These are phyloP conservation scores for Cremastinae sp. DNA, from an alignment of 2,888 invertebrate species.

Conservation along the genomic window DNA sequence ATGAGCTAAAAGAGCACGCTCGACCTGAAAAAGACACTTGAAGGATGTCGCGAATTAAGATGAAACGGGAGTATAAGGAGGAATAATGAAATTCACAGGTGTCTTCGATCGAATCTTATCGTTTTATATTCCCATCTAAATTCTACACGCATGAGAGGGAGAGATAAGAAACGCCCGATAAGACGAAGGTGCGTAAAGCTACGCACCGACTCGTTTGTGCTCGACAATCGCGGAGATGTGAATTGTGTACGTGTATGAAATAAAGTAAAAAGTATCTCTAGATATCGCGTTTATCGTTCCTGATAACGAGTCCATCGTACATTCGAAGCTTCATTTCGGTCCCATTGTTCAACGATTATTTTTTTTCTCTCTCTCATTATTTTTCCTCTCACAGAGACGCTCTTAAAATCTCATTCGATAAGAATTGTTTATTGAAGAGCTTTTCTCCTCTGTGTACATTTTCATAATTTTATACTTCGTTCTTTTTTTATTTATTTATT, in stretches of 20 bases:
- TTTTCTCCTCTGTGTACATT: too few species aligned
- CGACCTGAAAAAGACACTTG: slow-evolving; percentile 30
- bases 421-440: too few species aligned
- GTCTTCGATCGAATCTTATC: slow-evolving; percentile 16
- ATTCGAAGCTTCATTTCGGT: background rate
- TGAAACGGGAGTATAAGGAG: background rate
- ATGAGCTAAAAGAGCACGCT: background rate
- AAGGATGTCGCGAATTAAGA: background rate
- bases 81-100: slow-evolving; percentile 4
- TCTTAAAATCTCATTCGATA: too few species aligned
- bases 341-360: too few species aligned
- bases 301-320: background rate
- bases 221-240: background rate
- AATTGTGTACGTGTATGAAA: background rate
- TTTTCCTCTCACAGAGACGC: too few species aligned
- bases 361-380: too few species aligned
- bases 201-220: slow-evolving; percentile 8
- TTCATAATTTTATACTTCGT: too few species aligned
- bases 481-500: too few species aligned
- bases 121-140: background rate
- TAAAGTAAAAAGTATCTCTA: background rate
- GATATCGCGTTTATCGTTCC: background rate
- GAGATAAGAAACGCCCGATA: slow-evolving; percentile 1
- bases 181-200: background rate
- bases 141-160: background rate